Conservation (phyloP, 2,797 vertebrate species). For the Darevskia nairensis region DNA sequence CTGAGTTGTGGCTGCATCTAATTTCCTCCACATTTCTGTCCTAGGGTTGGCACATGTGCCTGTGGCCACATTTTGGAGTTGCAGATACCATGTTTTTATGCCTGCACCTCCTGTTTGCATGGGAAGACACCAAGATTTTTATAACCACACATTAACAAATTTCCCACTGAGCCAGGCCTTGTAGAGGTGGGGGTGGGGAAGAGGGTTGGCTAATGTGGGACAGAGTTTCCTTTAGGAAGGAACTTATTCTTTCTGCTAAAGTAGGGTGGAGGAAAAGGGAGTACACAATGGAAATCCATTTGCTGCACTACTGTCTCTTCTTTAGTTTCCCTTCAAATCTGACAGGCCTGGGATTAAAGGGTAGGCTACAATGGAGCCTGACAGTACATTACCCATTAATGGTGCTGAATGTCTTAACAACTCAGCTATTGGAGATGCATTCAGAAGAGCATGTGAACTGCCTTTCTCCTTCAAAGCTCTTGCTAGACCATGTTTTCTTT, state of each 20-base stretch:
- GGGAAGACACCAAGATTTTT: not conserved
- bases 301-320: slow-evolving; percentile 55
- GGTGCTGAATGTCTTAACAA: slow-evolving; percentile 77
- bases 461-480: slow-evolving; percentile 72
- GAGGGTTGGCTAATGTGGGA: slow-evolving; percentile 31
- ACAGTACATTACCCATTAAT: slow-evolving; percentile 70
- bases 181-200: not conserved
- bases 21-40: not conserved
- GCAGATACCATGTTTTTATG: not conserved
- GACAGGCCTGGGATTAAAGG: slow-evolving; percentile 70
- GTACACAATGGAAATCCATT: slow-evolving; percentile 69
- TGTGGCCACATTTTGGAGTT: not conserved
- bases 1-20: not conserved
- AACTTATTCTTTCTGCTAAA: slow-evolving; percentile 66
- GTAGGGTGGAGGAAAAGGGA: slow-evolving; percentile 60
- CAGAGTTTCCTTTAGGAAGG: slow-evolving; percentile 57
- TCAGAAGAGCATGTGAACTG: slow-evolving; percentile 75
- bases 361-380: slow-evolving; percentile 69
- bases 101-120: not conserved
- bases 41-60: not conserved
- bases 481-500: slow-evolving; percentile 64
- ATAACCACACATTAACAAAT: slow-evolving; percentile 15
- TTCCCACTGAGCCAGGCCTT: not conserved
- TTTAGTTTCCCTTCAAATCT: slow-evolving; percentile 67
- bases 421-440: slow-evolving; percentile 69